Percentiles rank a stretch among this genome's conserved stretches.
Conservation (phyloP, 2,113 vertebrate species). For the Pimephales promelas region DNA sequence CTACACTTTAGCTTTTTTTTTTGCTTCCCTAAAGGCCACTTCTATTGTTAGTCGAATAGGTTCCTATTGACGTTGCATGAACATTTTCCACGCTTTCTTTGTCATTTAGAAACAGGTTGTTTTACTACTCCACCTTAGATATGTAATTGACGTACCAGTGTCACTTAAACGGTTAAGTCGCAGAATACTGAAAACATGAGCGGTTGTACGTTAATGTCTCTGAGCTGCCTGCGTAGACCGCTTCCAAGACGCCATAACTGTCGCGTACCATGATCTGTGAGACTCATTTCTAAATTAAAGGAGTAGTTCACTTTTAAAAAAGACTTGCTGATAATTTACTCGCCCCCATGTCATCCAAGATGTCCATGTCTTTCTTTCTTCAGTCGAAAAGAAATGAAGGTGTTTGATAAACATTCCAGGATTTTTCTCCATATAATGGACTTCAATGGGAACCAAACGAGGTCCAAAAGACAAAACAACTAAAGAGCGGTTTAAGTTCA, state of each 20-base stretch:
- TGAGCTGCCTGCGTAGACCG: neutral
- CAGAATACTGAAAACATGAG: neutral
- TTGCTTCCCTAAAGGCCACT: neutral
- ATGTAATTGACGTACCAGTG: neutral
- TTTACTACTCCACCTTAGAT: neutral
- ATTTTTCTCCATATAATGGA: too few relatives aligned
- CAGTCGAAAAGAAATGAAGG: too few relatives aligned
- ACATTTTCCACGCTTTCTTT: neutral
- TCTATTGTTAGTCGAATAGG: neutral
- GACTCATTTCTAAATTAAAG: neutral
- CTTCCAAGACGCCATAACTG: too few relatives aligned
- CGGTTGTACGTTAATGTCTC: neutral
- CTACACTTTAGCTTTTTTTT: neutral
- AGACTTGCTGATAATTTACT: too few relatives aligned
- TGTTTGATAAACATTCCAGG: too few relatives aligned
- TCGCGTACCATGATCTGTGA: neutral
- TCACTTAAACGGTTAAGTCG: neutral
- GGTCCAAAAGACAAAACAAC: too few relatives aligned
- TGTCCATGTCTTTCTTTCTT: too few relatives aligned
- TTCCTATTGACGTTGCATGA: neutral
- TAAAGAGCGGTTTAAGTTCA: too few relatives aligned
- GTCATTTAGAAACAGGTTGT: neutral
- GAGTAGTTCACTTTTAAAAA: too few relatives aligned
- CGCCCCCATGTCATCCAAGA: too few relatives aligned
- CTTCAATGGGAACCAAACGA: too few relatives aligned